Conservation (phyloP, 2,888 invertebrate genomes). For the Odontothrips loti region DNA sequence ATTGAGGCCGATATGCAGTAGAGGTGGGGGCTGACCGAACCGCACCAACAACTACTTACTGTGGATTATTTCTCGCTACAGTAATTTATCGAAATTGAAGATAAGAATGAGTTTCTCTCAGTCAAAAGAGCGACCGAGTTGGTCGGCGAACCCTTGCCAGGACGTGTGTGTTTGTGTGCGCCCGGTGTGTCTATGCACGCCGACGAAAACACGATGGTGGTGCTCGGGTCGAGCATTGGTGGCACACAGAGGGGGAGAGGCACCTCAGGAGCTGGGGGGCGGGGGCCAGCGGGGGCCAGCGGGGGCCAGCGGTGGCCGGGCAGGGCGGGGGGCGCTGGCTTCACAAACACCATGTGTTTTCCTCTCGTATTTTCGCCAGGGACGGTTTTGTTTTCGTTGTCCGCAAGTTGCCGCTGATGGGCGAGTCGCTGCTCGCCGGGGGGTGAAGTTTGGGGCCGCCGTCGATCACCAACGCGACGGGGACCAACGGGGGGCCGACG, state of each 20-base stretch:
- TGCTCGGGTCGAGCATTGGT: too few relatives aligned
- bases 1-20: not conserved
- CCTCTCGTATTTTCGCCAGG: conserved; percentile 22
- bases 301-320: not conserved
- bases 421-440: conserved; percentile 1
- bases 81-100: too few relatives aligned
- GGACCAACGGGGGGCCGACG: not conserved
- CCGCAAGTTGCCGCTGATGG: conserved; percentile 23
- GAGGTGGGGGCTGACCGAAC: too few relatives aligned
- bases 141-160: not conserved
- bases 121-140: not conserved
- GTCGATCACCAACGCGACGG: conserved; percentile 17
- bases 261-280: too few relatives aligned
- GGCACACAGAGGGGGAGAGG: too few relatives aligned
- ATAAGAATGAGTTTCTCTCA: too few relatives aligned
- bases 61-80: too few relatives aligned
- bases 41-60: not conserved
- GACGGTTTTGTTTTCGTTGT: conserved; percentile 26
- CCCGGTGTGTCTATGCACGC: not conserved
- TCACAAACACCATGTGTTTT: conserved; percentile 26
- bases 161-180: not conserved
- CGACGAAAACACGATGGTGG: too few relatives aligned
- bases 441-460: conserved; percentile 8
- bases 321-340: not conserved
- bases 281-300: not conserved